These are phyloP conservation scores for Bos javanicus DNA, from an alignment of 2,113 vertebrate species.

Conservation along the genomic window DNA sequence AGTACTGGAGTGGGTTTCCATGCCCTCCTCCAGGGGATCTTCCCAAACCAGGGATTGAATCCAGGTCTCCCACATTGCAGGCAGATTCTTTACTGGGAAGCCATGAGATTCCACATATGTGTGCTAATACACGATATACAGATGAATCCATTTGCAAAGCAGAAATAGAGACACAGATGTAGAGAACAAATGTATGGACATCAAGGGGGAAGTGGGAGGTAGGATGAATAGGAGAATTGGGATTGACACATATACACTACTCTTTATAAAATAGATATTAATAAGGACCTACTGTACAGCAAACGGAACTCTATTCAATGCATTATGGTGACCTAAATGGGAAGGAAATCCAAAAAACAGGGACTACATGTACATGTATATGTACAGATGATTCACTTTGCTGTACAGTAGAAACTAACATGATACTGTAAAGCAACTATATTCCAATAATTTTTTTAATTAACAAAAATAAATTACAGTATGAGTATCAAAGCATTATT, in stretches of 20 bases:
- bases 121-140: background rate
- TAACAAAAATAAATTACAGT: background rate
- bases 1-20: background rate
- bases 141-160: background rate
- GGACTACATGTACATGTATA: accelerated
- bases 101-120: background rate
- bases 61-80: background rate
- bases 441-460: background rate
- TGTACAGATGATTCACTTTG: background rate
- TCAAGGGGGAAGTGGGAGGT: background rate
- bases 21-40: background rate
- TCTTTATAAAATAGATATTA: background rate
- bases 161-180: background rate
- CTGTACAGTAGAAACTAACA: background rate
- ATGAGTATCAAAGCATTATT: conserved; percentile 5
- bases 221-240: background rate
- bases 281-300: background rate
- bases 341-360: background rate
- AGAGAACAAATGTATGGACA: background rate
- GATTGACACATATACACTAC: background rate
- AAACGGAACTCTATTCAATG: background rate
- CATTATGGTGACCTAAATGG: background rate
- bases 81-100: background rate
- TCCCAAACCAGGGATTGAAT: background rate
- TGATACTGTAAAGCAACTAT: background rate